Evolutionary conservation across 2,797 vertebrate species (phyloP).

Genomic region (Catamblyrhynchus diadema): DNA sequence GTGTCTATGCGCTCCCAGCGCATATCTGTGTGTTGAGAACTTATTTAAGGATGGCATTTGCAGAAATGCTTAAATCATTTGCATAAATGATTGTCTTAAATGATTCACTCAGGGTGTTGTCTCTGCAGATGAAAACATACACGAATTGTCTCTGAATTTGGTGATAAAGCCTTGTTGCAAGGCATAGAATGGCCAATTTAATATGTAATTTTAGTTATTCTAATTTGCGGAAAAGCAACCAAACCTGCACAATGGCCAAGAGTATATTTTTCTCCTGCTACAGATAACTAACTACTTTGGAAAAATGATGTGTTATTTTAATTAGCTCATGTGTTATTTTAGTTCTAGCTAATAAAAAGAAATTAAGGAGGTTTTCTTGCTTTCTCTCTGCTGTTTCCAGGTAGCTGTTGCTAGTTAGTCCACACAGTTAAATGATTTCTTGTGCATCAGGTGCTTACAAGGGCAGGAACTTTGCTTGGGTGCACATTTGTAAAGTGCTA

Average conservation of each 20-base stretch:
- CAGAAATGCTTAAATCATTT: background rate
- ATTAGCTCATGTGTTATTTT: background rate
- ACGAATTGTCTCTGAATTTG: background rate
- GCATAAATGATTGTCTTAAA: background rate
- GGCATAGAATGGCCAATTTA: background rate
- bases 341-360: background rate
- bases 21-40: background rate
- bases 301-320: background rate
- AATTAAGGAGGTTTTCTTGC: background rate
- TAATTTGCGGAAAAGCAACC: background rate
- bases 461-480: constrained; percentile 16
- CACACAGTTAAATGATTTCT: background rate
- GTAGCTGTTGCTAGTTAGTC: background rate
- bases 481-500: background rate
- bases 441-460: background rate
- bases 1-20: background rate
- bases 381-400: background rate
- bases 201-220: background rate
- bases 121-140: background rate
- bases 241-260: background rate
- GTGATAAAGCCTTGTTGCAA: background rate
- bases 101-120: background rate
- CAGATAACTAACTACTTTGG: background rate
- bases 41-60: background rate
- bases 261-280: background rate